These are phyloP conservation scores for Fragum whitleyi DNA, from an alignment of 2,888 invertebrate genomes.

Conservation along the genomic window DNA sequence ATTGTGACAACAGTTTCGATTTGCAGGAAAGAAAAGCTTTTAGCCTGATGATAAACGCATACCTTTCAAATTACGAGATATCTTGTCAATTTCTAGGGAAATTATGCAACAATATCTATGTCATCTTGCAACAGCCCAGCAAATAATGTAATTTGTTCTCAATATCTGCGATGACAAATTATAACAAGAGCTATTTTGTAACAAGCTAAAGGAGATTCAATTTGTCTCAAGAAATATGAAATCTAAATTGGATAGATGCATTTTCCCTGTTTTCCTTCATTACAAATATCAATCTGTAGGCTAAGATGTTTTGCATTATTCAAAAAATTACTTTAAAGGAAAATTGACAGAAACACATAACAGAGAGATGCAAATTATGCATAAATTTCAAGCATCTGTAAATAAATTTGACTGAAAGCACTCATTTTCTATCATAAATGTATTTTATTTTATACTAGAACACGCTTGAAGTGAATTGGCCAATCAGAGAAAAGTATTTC, in stretches of 20 bases:
- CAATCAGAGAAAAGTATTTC: too few relatives aligned
- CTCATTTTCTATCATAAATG: too few relatives aligned
- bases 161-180: background rate
- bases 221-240: background rate
- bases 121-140: background rate
- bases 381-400: too few relatives aligned
- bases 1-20: constrained; percentile 20
- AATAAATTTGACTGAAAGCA: too few relatives aligned
- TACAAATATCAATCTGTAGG: background rate
- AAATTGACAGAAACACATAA: too few relatives aligned
- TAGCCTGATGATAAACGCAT: constrained; percentile 13
- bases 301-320: background rate
- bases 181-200: background rate
- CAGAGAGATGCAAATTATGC: too few relatives aligned
- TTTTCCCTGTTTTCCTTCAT: background rate
- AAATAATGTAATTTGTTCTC: constrained; percentile 4
- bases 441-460: too few relatives aligned
- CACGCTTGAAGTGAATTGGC: too few relatives aligned
- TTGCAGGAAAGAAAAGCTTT: constrained; percentile 18
- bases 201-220: background rate
- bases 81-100: constrained; percentile 6
- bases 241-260: constrained; percentile 1
- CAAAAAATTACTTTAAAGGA: too few relatives aligned
- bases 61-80: constrained; percentile 6
- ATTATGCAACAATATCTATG: constrained; percentile 1